These are phyloP conservation scores for Agelas oroides DNA, from an alignment of 37 sponge, comb jelly and placozoan genomes.

Conservation along the genomic window DNA sequence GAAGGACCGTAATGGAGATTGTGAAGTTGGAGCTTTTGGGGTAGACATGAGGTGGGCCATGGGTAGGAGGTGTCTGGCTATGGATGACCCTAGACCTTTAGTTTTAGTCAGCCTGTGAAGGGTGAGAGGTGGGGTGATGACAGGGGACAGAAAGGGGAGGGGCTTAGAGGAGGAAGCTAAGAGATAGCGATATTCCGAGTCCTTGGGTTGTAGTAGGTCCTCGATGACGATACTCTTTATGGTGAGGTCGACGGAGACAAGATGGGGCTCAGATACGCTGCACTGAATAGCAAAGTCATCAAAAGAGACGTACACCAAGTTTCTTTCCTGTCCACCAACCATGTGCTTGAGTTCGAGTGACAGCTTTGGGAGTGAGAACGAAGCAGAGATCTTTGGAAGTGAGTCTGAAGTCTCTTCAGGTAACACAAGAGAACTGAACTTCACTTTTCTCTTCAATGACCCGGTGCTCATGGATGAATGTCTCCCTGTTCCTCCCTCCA, in stretches of 20 bases:
- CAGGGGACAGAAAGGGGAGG: conserved; percentile 56
- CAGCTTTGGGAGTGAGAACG: conserved; percentile 71
- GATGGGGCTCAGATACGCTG: conserved; percentile 23
- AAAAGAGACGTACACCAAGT: conserved; percentile 71
- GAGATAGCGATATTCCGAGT: conserved; percentile 80
- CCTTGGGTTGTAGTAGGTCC: conserved; percentile 80
- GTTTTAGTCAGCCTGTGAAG: conserved; percentile 7
- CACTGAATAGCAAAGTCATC: conserved; percentile 67
- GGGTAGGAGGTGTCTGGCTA: conserved; percentile 35
- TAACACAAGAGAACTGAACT: neutral
- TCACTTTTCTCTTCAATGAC: neutral
- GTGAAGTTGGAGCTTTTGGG: conserved; percentile 18
- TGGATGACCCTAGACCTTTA: neutral
- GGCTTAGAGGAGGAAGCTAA: conserved; percentile 77
- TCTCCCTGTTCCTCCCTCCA: no score
- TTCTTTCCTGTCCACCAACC: conserved; percentile 29
- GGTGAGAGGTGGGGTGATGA: conserved; percentile 19
- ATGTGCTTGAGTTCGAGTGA: conserved; percentile 68
- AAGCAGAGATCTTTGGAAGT: conserved; percentile 51
- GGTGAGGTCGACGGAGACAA: conserved; percentile 59
- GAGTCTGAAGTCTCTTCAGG: neutral
- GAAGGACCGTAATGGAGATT: conserved; percentile 80
- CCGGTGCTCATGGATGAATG: no score
- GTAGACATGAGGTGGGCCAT: conserved; percentile 67
- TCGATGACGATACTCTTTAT: conserved; percentile 85